Percentiles rank a stretch among this genome's conserved stretches.
Evolutionary conservation across 2,113 vertebrate genomes (phyloP).

Genomic region (Chaenogobius annularis): DNA sequence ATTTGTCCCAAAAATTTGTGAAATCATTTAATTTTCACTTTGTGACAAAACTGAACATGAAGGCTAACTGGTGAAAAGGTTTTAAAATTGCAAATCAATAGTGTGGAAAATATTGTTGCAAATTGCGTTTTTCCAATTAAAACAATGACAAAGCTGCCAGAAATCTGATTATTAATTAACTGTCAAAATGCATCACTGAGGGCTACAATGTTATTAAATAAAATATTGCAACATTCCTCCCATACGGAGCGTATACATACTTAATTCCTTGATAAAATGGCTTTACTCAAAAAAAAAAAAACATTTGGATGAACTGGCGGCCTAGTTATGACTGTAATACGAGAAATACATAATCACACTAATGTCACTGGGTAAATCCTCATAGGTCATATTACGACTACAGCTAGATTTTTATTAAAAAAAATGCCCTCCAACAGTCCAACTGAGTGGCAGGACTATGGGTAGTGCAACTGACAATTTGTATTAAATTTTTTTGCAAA

Average conservation of each 20-base stretch:
- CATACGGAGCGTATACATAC: background rate
- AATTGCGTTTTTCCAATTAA: background rate
- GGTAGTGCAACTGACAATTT: too few relatives aligned
- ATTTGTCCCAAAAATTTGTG: background rate
- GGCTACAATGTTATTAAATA: background rate
- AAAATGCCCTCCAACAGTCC: too few relatives aligned
- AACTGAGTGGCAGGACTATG: too few relatives aligned
- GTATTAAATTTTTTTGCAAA: too few relatives aligned
- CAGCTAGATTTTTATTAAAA: background rate
- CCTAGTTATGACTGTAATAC: slow-evolving; percentile 1
- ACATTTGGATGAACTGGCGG: slow-evolving; percentile 4
- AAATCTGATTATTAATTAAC: background rate
- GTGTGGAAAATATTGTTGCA: too few relatives aligned
- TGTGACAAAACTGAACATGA: background rate
- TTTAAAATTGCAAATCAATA: background rate
- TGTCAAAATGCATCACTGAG: background rate
- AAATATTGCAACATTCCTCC: background rate
- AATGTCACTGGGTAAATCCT: slow-evolving; percentile 19
- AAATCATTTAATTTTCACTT: background rate
- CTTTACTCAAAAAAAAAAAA: background rate
- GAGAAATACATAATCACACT: slow-evolving; percentile 13
- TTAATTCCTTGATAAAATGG: background rate
- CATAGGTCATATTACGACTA: background rate
- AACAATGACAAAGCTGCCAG: background rate
- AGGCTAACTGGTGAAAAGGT: background rate